These are phyloP conservation scores for Euphydryas editha DNA, from an alignment of 2,888 invertebrate species.

Conservation along the genomic window DNA sequence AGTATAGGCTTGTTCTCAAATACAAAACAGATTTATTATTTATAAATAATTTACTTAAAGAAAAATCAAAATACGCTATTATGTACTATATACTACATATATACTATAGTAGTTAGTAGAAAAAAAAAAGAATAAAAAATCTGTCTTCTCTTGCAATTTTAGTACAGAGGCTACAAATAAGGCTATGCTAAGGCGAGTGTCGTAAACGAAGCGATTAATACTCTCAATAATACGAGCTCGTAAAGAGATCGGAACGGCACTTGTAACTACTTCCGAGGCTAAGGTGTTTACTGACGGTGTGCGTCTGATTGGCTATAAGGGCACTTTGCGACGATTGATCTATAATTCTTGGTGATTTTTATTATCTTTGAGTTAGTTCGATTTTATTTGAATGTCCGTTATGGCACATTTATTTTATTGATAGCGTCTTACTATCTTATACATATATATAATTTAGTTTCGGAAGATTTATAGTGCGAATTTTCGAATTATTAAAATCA, in stretches of 20 bases:
- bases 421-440: not conserved
- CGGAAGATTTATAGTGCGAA: no score
- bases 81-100: no score
- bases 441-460: no score
- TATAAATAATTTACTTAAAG: no score
- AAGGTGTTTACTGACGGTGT: constrained; percentile 46
- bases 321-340: not conserved
- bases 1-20: no score
- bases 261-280: constrained; percentile 45
- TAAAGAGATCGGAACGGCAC: constrained; percentile 50
- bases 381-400: not conserved
- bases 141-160: not conserved
- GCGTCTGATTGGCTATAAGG: constrained; percentile 16
- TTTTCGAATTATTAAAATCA: no score
- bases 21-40: no score
- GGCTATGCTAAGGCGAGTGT: constrained; percentile 44
- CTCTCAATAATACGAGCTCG: constrained; percentile 48
- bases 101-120: no score
- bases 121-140: no score
- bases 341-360: constrained; percentile 10
- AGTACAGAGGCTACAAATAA: not conserved
- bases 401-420: not conserved
- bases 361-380: not conserved
- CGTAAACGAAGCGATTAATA: constrained; percentile 67
- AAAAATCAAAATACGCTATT: no score